A percentile compares a stretch with the other conserved stretches of the same genome.
Conservation (phyloP, 2,888 invertebrate genomes). For the Tenthredo notha region DNA sequence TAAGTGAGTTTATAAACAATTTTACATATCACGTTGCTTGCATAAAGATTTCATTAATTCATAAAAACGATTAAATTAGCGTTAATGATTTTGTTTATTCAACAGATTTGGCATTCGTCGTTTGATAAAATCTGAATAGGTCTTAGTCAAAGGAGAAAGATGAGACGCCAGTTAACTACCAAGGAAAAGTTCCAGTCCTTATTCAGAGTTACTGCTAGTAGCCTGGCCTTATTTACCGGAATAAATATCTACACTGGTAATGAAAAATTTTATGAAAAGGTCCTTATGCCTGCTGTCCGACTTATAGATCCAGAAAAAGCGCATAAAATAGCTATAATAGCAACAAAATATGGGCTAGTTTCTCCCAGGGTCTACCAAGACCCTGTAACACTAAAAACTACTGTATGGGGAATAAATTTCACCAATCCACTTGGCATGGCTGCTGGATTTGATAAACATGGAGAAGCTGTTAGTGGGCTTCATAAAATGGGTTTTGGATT, state of each 20-base stretch:
- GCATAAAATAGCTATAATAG: slow-evolving; percentile 88
- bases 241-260: slow-evolving; percentile 87
- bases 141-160: slow-evolving; percentile 51
- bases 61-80: background rate
- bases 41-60: background rate
- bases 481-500: slow-evolving; percentile 95
- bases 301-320: slow-evolving; percentile 90
- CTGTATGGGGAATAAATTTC: slow-evolving; percentile 86
- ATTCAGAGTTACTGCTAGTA: slow-evolving; percentile 83
- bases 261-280: slow-evolving; percentile 87
- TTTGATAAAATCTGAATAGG: background rate
- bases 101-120: background rate
- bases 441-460: slow-evolving; percentile 99
- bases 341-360: slow-evolving; percentile 88
- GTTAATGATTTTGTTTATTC: background rate
- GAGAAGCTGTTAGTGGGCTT: slow-evolving; percentile 92
- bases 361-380: slow-evolving; percentile 83
- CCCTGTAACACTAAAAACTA: slow-evolving; percentile 83
- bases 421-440: slow-evolving; percentile 97
- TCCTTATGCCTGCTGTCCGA: slow-evolving; percentile 86
- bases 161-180: slow-evolving; percentile 65
- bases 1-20: background rate
- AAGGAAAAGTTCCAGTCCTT: slow-evolving; percentile 86
- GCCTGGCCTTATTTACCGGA: slow-evolving; percentile 84
- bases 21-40: background rate